These are phyloP conservation scores for Nezara viridula DNA, from an alignment of 2,888 invertebrate genomes.

Conservation along the genomic window DNA sequence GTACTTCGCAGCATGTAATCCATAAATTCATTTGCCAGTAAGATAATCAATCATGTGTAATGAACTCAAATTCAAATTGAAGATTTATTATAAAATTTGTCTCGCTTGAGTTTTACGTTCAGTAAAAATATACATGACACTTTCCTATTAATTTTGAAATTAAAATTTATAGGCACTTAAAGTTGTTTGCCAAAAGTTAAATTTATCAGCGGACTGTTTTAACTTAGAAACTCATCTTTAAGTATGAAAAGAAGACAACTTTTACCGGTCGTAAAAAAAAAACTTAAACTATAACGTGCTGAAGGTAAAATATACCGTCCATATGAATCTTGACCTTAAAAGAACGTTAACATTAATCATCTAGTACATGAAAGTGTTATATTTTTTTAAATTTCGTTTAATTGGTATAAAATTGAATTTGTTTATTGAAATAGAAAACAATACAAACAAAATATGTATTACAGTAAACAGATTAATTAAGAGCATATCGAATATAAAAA, in stretches of 20 bases:
- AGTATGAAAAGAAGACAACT: not conserved
- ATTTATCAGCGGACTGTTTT: too few relatives aligned
- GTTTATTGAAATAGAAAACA: too few relatives aligned
- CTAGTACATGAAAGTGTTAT: too few relatives aligned
- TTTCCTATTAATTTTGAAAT: not conserved
- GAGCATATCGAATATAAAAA: too few relatives aligned
- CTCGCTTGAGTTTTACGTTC: not conserved
- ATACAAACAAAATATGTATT: too few relatives aligned
- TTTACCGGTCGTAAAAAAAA: not conserved
- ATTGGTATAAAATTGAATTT: too few relatives aligned
- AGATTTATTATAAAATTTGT: not conserved
- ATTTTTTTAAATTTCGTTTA: too few relatives aligned
- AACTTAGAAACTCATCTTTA: not conserved
- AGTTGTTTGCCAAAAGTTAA: not conserved
- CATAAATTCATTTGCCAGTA: too few relatives aligned
- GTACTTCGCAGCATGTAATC: too few relatives aligned
- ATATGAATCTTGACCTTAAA: not conserved
- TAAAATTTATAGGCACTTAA: not conserved
- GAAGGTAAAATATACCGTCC: not conserved
- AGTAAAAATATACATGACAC: not conserved
- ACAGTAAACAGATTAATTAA: too few relatives aligned
- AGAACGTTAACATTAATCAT: not conserved
- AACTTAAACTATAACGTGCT: not conserved
- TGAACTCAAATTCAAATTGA: too few relatives aligned
- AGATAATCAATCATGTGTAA: too few relatives aligned